Evolutionary conservation across 2,797 vertebrate genomes (phyloP).

Genomic region (Cynopterus sphinx): DNA sequence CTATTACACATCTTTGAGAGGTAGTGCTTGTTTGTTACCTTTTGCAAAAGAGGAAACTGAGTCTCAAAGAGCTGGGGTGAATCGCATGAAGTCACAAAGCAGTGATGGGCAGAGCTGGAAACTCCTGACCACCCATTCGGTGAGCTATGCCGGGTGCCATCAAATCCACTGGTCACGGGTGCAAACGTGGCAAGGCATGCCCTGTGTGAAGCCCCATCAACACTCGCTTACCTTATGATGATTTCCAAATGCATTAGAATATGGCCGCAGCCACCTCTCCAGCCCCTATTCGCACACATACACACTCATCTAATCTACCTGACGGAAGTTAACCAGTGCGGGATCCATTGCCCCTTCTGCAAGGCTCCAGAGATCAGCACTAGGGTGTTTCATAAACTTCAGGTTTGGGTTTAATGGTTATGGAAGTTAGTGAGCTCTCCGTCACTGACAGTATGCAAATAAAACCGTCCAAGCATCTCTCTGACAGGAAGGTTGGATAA

Average conservation of each 20-base stretch:
- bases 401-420: not conserved
- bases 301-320: not conserved
- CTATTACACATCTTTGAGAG: not conserved
- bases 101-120: not conserved
- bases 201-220: not conserved
- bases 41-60: not conserved
- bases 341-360: not conserved
- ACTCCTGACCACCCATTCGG: not conserved
- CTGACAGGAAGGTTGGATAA: not conserved
- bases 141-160: rapidly evolving
- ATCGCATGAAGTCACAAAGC: not conserved
- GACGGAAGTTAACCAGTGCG: not conserved
- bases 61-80: not conserved
- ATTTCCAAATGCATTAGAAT: not conserved
- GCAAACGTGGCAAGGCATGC: not conserved
- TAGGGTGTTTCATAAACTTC: not conserved
- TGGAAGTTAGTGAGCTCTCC: not conserved
- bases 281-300: too few species aligned
- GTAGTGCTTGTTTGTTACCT: not conserved
- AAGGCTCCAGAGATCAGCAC: not conserved
- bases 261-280: not conserved
- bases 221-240: not conserved
- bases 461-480: not conserved
- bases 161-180: not conserved
- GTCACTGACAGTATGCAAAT: not conserved